These are phyloP conservation scores for Thysanoteuthis rhombus DNA, from an alignment of 2,888 invertebrate genomes.

Conservation along the genomic window DNA sequence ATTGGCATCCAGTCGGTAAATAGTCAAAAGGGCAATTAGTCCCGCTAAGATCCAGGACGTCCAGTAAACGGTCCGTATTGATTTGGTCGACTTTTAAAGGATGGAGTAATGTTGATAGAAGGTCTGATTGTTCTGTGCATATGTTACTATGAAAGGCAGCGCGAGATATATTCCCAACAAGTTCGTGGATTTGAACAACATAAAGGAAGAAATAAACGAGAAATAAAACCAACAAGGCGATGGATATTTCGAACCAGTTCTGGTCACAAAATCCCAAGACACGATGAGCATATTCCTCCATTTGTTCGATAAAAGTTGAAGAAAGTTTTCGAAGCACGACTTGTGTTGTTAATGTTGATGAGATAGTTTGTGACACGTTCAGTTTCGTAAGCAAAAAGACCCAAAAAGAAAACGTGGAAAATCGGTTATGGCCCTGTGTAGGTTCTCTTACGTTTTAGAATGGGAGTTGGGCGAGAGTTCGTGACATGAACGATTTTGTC, in stretches of 20 bases:
- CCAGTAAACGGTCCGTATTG: neutral
- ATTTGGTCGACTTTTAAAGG: neutral
- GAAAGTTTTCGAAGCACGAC: too few relatives aligned
- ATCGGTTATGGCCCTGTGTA: fast-evolving
- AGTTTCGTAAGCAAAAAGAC: neutral
- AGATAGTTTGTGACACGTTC: neutral
- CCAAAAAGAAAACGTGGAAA: neutral
- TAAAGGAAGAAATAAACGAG: neutral
- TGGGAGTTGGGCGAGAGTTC: neutral
- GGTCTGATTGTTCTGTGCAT: neutral
- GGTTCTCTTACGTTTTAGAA: neutral
- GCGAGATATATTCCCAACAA: neutral
- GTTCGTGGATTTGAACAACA: neutral
- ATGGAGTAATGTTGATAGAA: neutral
- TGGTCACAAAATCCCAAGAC: neutral
- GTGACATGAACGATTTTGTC: neutral
- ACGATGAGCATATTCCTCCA: neutral
- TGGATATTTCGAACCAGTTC: neutral
- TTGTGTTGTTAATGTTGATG: neutral
- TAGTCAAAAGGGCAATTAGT: neutral
- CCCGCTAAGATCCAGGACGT: neutral
- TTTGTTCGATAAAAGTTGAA: neutral
- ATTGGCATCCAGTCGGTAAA: neutral
- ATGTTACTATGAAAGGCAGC: neutral
- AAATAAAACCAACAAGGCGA: neutral